Conservation (phyloP, 2,888 invertebrate genomes). For the Gari tellinella region DNA sequence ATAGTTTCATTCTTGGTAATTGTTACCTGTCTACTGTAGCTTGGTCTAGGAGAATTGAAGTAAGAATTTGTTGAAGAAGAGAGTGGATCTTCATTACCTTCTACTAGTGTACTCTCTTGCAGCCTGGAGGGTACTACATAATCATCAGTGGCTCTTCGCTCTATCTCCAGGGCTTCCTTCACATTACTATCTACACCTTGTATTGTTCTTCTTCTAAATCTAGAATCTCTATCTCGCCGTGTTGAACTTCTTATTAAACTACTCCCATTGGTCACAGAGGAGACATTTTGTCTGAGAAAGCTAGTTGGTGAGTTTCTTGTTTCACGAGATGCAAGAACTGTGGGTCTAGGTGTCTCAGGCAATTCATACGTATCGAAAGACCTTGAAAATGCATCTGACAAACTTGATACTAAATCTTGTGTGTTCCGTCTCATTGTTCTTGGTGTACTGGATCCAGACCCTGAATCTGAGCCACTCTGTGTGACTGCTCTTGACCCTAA, state of each 20-base stretch:
- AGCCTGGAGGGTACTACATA: slow-evolving; percentile 1
- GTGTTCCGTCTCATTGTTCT: slow-evolving; percentile 4
- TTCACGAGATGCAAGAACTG: slow-evolving; percentile 29
- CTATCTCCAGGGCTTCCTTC: slow-evolving; percentile 38
- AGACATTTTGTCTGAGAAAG: slow-evolving; percentile 7
- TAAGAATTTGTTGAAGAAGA: not conserved
- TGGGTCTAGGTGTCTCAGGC: slow-evolving; percentile 26
- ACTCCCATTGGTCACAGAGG: not conserved
- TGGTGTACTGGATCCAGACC: slow-evolving; percentile 41
- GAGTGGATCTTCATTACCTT: not conserved
- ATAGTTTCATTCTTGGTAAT: slow-evolving; percentile 33
- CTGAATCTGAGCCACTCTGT: slow-evolving; percentile 31
- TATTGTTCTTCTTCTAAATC: slow-evolving; percentile 46
- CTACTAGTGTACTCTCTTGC: slow-evolving; percentile 4
- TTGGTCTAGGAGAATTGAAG: not conserved
- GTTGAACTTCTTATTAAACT: slow-evolving; percentile 18
- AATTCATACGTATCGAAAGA: slow-evolving; percentile 23
- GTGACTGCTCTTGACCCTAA: slow-evolving; percentile 1
- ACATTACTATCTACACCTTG: slow-evolving; percentile 48
- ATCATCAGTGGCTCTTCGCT: slow-evolving; percentile 6
- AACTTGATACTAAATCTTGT: slow-evolving; percentile 13
- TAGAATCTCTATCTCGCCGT: slow-evolving; percentile 25
- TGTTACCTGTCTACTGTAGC: slow-evolving; percentile 23
- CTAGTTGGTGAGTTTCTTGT: slow-evolving; percentile 24
- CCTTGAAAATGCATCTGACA: slow-evolving; percentile 23